phyloP scores from a whole-genome alignment of 92 coral and sea anemone species.

The Virgularia gustaviana region DNA sequence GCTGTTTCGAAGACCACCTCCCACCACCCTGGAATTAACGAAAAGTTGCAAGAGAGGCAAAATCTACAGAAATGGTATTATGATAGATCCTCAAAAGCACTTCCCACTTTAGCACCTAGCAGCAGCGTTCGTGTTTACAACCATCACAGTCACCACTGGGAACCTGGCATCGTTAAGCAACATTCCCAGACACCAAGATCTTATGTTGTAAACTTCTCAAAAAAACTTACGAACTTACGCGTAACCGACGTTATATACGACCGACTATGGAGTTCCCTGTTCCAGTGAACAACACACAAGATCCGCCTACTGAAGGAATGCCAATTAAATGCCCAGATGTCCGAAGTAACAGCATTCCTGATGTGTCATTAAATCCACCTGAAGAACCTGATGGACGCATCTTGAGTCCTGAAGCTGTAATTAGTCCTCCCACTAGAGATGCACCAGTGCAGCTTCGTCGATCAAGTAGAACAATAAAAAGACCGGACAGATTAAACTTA shows the following conservation, averaged over 20 bases:
- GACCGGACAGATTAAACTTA: slow-evolving; percentile 46
- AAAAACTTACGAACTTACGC: background rate
- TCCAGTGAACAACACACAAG: background rate
- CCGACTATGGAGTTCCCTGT: background rate
- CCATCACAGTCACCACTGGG: slow-evolving; percentile 38
- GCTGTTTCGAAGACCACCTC: slow-evolving; percentile 49
- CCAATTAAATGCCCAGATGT: background rate
- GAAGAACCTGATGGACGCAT: background rate
- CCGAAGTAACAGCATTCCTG: background rate
- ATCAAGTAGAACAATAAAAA: slow-evolving; percentile 34
- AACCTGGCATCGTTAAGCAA: slow-evolving; percentile 37
- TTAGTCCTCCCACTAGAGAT: too few relatives aligned
- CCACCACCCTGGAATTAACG: slow-evolving; percentile 14
- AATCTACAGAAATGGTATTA: slow-evolving; percentile 47
- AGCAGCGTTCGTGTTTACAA: slow-evolving; percentile 27
- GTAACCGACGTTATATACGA: slow-evolving; percentile 6
- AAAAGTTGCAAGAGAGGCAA: slow-evolving; percentile 56
- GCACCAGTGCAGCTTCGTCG: slow-evolving; percentile 26
- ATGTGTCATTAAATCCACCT: background rate
- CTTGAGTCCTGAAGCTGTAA: too few relatives aligned
- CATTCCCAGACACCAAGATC: slow-evolving; percentile 20
- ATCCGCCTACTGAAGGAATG: background rate
- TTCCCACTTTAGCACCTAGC: slow-evolving; percentile 28
- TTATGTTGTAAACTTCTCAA: background rate
- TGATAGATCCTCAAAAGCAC: slow-evolving; percentile 37